phyloP scores from a whole-genome alignment of 2,888 invertebrate species.

The Periphyllus acericola region DNA sequence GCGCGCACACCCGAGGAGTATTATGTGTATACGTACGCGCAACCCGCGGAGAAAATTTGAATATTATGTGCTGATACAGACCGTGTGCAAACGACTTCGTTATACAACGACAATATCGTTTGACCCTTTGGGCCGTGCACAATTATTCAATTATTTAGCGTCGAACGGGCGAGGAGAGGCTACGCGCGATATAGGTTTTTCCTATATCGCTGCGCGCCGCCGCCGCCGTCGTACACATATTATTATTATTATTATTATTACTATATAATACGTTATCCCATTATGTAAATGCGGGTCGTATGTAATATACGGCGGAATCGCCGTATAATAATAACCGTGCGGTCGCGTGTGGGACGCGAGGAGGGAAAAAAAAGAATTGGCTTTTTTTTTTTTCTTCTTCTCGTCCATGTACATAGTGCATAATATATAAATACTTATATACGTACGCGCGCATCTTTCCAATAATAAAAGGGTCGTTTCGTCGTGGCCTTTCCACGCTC shows the following conservation, averaged over 20 bases:
- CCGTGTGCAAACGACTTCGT: slow-evolving; percentile 52
- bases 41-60: slow-evolving; percentile 37
- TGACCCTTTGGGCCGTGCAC: slow-evolving; percentile 54
- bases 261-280: slow-evolving; percentile 59
- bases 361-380: slow-evolving; percentile 8
- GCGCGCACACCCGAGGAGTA: no score
- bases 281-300: slow-evolving; percentile 55
- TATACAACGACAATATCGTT: slow-evolving; percentile 60
- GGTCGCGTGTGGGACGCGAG: not conserved
- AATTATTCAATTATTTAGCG: slow-evolving; percentile 58
- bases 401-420: not conserved
- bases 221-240: slow-evolving; percentile 27
- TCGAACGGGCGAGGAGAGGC: not conserved
- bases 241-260: slow-evolving; percentile 47
- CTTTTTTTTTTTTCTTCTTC: slow-evolving; percentile 3
- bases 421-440: not conserved
- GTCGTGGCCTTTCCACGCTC: slow-evolving; percentile 20
- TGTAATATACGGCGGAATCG: slow-evolving; percentile 2
- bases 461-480: slow-evolving; percentile 54
- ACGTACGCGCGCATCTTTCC: slow-evolving; percentile 30
- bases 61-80: slow-evolving; percentile 40
- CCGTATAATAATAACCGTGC: slow-evolving; percentile 22
- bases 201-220: not conserved
- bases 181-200: slow-evolving; percentile 19
- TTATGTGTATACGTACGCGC: no score